Evolutionary conservation across 1,140 invertebrate species (phyloP).

Genomic region (Atta colombica): DNA sequence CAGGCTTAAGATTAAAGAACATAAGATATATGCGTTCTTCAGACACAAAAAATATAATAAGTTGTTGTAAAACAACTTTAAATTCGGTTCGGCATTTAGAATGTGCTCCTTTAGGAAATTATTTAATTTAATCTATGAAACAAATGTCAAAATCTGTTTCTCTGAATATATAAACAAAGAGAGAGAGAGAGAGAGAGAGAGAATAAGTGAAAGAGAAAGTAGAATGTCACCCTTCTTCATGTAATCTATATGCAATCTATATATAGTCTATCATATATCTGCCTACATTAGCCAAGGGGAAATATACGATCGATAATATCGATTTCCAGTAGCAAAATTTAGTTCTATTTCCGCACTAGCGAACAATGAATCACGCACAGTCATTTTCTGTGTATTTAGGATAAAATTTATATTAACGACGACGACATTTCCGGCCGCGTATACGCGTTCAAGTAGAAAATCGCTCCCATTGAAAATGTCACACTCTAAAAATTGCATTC

Average conservation of each 20-base stretch:
- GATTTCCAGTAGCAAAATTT: constrained; percentile 41
- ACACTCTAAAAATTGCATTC: constrained; percentile 34
- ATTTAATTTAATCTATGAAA: background rate
- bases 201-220: background rate
- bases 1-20: background rate
- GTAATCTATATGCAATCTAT: constrained; percentile 43
- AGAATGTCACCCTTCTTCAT: constrained; percentile 17
- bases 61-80: background rate
- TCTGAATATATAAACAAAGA: background rate
- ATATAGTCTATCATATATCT: constrained; percentile 37
- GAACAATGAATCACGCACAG: constrained; percentile 22
- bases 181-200: background rate
- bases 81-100: background rate
- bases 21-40: background rate
- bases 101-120: background rate
- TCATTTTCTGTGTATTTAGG: constrained; percentile 30
- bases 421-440: constrained; percentile 4
- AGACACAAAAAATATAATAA: background rate
- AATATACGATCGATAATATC: constrained; percentile 37
- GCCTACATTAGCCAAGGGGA: background rate
- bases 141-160: background rate
- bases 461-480: constrained; percentile 50
- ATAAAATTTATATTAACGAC: constrained; percentile 44
- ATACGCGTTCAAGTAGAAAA: constrained; percentile 35
- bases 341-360: background rate